phyloP scores from a whole-genome alignment of 2,113 vertebrate species.

The Natator depressus region DNA sequence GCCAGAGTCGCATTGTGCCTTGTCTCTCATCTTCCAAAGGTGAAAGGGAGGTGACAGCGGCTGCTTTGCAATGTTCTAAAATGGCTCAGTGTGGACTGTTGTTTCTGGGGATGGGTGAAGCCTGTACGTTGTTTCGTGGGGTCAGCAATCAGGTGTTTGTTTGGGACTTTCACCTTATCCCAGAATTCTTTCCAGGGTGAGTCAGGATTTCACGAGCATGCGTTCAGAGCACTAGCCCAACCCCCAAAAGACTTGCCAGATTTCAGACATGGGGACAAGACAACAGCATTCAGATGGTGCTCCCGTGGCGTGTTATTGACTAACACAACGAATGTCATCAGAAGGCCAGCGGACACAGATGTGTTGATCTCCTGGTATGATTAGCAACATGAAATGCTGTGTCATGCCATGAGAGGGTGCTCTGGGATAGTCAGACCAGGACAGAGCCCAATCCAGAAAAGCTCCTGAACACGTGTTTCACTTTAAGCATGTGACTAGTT shows the following conservation, averaged over 20 bases:
- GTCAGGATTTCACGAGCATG: background rate
- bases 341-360: background rate
- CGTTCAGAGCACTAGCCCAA: background rate
- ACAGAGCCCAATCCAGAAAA: background rate
- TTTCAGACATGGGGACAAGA: background rate
- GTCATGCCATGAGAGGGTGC: background rate
- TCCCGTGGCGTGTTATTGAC: background rate
- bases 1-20: background rate
- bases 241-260: background rate
- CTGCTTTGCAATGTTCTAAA: background rate
- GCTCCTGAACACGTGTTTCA: background rate
- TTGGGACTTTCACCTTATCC: background rate
- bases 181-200: background rate
- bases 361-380: background rate
- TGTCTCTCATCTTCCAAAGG: background rate
- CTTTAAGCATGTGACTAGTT: background rate
- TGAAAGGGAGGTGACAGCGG: background rate
- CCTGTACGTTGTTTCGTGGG: background rate
- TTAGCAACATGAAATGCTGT: background rate
- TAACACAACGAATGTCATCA: background rate
- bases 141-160: background rate
- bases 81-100: background rate
- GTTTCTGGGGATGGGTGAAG: too few species aligned
- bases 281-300: background rate
- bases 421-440: background rate